A percentile compares a stretch with the other conserved stretches of the same genome.
Conservation (phyloP, 2,888 invertebrate genomes). For the Latrodectus hesperus region DNA sequence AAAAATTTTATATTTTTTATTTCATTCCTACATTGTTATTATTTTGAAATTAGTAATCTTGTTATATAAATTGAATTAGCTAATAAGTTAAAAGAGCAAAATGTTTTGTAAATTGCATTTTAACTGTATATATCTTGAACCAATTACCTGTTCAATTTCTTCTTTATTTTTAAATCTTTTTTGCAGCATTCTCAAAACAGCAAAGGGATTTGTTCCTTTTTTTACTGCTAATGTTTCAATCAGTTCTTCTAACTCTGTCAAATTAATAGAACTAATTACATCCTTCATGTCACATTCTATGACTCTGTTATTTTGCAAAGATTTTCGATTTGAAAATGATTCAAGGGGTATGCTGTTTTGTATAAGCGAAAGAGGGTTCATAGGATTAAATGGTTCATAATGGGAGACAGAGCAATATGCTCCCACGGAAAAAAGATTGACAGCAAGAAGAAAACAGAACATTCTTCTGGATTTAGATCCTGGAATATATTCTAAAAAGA, state of each 20-base stretch:
- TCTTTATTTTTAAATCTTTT: slow-evolving; percentile 43
- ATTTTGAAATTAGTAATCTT: too few species aligned
- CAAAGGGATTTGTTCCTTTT: slow-evolving; percentile 31
- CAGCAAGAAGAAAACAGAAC: slow-evolving; percentile 1
- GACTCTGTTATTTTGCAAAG: slow-evolving; percentile 28
- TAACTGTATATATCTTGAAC: too few species aligned
- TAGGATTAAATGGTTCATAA: slow-evolving; percentile 23
- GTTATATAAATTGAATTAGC: too few species aligned
- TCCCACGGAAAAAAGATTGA: slow-evolving; percentile 23
- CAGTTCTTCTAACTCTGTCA: slow-evolving; percentile 36
- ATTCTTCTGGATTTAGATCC: neutral
- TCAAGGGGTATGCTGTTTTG: slow-evolving; percentile 24
- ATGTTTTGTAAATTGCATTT: too few species aligned
- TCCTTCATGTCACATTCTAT: slow-evolving; percentile 38
- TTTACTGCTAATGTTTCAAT: slow-evolving; percentile 41
- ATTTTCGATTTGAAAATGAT: neutral
- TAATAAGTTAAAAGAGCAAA: too few species aligned
- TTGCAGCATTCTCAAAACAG: slow-evolving; percentile 32
- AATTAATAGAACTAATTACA: slow-evolving; percentile 16
- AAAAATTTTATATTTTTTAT: too few species aligned
- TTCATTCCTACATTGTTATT: too few species aligned
- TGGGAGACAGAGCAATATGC: slow-evolving; percentile 24
- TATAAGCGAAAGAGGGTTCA: slow-evolving; percentile 17
- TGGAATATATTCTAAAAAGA: too few species aligned
- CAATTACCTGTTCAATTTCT: slow-evolving; percentile 41